Conservation (phyloP, 2,113 vertebrate genomes). For the Amphilophus citrinellus region DNA sequence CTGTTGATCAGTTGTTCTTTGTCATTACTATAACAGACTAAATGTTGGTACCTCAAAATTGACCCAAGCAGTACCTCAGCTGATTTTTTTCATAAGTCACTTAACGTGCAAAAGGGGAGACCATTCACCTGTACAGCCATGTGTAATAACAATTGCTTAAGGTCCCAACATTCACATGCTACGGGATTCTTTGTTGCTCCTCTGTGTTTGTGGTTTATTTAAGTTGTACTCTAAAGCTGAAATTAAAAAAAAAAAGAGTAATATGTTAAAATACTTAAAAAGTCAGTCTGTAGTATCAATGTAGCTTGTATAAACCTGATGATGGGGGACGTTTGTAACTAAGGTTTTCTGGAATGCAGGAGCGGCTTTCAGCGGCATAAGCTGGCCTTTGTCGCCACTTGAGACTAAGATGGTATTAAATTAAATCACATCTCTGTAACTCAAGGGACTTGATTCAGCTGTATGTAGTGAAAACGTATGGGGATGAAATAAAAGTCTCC, state of each 20-base stretch:
- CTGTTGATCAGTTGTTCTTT: constrained; percentile 74
- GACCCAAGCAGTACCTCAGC: constrained; percentile 88
- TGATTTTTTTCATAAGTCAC: constrained; percentile 82
- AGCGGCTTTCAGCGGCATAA: constrained; percentile 98
- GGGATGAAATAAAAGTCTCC: constrained; percentile 88
- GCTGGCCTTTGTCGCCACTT: constrained; percentile 99
- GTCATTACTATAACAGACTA: constrained; percentile 81
- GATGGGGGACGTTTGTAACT: constrained; percentile 89
- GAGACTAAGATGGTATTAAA: constrained; percentile 97
- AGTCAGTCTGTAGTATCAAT: constrained; percentile 88
- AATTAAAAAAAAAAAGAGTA: constrained; percentile 77
- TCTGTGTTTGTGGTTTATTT: constrained; percentile 91
- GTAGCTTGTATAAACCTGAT: constrained; percentile 89
- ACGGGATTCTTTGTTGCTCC: constrained; percentile 88
- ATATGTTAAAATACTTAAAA: constrained; percentile 77
- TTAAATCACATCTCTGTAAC: constrained; percentile 97
- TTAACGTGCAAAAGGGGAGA: constrained; percentile 72
- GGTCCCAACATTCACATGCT: constrained; percentile 65
- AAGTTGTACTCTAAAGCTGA: constrained; percentile 84
- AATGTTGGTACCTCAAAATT: constrained; percentile 89
- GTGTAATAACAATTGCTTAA: constrained; percentile 76
- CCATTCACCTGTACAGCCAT: constrained; percentile 82
- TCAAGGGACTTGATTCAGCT: constrained; percentile 99
- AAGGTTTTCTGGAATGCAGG: constrained; percentile 86
- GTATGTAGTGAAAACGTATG: constrained; percentile 93